Evolutionary conservation across 2,797 vertebrate genomes (phyloP).

Genomic region (Lutjanus campechanus): DNA sequence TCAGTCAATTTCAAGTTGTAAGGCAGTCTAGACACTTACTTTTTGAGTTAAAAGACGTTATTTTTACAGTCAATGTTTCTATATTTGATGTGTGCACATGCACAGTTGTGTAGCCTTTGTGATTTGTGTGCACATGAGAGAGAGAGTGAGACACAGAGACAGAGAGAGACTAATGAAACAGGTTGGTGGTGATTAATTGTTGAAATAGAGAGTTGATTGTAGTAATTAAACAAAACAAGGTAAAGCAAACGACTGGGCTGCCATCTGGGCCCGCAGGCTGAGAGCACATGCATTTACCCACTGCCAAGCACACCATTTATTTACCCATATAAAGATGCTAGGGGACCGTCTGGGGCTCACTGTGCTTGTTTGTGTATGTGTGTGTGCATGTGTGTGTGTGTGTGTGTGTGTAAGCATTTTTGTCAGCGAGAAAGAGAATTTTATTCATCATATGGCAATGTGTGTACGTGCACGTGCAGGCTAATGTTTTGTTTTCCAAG

Average conservation of each 20-base stretch:
- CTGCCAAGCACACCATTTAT: constrained; percentile 94
- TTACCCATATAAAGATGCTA: constrained; percentile 89
- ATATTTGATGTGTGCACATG: constrained; percentile 36
- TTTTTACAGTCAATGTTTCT: constrained; percentile 10
- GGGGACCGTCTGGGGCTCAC: constrained; percentile 71
- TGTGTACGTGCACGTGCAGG: constrained; percentile 22
- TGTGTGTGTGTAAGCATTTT: constrained; percentile 28
- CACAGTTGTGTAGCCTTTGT: constrained; percentile 11
- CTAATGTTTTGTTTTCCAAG: constrained; percentile 56
- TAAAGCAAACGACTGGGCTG: constrained; percentile 95
- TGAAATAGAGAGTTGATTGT: constrained; percentile 99
- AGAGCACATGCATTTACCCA: constrained; percentile 92
- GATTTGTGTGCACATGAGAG: constrained; percentile 12
- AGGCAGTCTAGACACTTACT: no score
- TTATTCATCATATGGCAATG: constrained; percentile 46
- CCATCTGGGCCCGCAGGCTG: constrained; percentile 96
- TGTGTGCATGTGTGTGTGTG: constrained; percentile 14
- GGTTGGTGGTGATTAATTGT: constrained; percentile 99
- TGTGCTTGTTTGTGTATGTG: constrained; percentile 54
- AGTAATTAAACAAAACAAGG: constrained; percentile 99
- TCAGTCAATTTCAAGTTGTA: no score
- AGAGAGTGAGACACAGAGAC: constrained; percentile 30
- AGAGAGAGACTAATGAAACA: constrained; percentile 91
- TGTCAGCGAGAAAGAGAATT: constrained; percentile 41
- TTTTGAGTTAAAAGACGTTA: no score